Evolutionary conservation across 2,113 vertebrate genomes (phyloP), one percentile per base, ranked within the genome.

Genomic region (Kryptolebias marmoratus): DNA sequence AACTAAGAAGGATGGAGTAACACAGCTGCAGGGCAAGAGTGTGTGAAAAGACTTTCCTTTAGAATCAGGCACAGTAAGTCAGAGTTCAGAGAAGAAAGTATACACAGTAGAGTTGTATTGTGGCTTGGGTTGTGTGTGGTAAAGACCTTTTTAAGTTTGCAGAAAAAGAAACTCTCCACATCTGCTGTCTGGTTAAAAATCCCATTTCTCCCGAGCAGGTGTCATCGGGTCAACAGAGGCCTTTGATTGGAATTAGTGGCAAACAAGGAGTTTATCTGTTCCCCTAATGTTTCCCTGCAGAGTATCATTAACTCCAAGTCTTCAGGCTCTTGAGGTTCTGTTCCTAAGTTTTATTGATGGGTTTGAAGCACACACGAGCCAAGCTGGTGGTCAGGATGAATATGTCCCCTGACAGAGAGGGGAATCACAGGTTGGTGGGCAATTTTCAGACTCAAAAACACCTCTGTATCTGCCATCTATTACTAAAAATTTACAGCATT

Each of bases 341-440:
- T 49, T 42, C 3, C 57, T 67, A 68, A 68, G 12, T 65, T 4
- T 44, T 57, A 55, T 63, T 56, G 60, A 9, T 16, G 10, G 15
- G 39, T 45, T 56, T 56, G 31, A 54, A 72, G 55, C 62, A 48
- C 13, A 22, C 3, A 31, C 2, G 60, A 59, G 31, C 36, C 7
- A 10, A 30, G 12, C 30, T 64, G 59, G 49, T 10, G 28, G 36
- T 57, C 39, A 39, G 18, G 48, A 3, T 22, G 31, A 53, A 53
- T 10, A 9, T 71, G 36, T 69, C 28, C 42, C 30, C 30, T 57
- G 62, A 68, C 61, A 57, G 18, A 36, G 39, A 12, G 10, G 11
- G 48, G 65, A 30, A 48, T 45, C 67, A 76, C 22, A 68, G 68
- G 72, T 78, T 59, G 27, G 55, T 50, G 68, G 68, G 56, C 65